A percentile compares a stretch with the other conserved stretches of the same genome.
These are phyloP conservation scores for Lepidurus apus DNA, from an alignment of 1,140 invertebrate genomes.

Conservation along the genomic window DNA sequence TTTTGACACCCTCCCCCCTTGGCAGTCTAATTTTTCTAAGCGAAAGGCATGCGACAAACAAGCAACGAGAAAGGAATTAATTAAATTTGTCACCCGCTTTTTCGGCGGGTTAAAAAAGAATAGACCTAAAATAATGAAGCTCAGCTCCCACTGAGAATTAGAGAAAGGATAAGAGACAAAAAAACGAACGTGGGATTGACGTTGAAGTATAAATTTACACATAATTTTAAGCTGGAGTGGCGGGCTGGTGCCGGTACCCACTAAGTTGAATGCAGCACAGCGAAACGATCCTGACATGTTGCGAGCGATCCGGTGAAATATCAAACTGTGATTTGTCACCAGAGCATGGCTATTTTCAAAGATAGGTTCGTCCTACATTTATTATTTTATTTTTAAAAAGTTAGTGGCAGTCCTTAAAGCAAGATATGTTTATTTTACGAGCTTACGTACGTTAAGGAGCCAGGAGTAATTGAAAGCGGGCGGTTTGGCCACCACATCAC, in stretches of 20 bases:
- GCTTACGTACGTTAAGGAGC: neutral
- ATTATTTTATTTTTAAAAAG: too few relatives aligned
- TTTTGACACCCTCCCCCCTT: neutral
- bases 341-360: neutral
- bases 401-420: too few relatives aligned
- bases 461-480: neutral
- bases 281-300: conserved; percentile 13
- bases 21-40: neutral
- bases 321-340: neutral
- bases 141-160: neutral
- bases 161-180: neutral
- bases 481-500: neutral
- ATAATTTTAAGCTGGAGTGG: conserved; percentile 4
- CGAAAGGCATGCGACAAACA: neutral
- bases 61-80: neutral
- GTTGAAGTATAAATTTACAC: neutral
- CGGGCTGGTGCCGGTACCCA: neutral
- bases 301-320: neutral
- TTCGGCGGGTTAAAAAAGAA: neutral
- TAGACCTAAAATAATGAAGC: neutral
- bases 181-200: neutral
- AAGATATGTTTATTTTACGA: neutral
- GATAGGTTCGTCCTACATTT: neutral
- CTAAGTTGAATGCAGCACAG: neutral
- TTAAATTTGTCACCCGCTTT: neutral